Evolutionary conservation across 2,888 invertebrate genomes (phyloP).

Genomic region (Aphidoletes aphidimyza): DNA sequence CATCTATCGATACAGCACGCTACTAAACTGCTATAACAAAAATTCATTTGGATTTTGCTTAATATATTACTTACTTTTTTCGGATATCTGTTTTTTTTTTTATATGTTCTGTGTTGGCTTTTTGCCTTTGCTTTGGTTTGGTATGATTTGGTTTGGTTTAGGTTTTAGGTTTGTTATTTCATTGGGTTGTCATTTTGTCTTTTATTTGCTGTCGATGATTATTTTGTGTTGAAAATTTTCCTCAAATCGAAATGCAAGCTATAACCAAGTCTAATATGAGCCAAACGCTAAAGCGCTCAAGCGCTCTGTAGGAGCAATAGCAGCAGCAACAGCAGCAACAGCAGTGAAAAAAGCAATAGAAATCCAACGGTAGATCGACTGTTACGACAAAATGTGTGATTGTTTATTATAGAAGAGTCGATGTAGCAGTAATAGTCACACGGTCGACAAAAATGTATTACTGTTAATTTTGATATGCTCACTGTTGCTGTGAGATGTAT

Average conservation of each 20-base stretch:
- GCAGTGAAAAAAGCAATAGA: background rate
- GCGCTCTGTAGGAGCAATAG: too few species aligned
- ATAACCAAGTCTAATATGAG: background rate
- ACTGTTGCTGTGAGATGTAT: slow-evolving; percentile 49
- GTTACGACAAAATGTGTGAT: slow-evolving; percentile 6
- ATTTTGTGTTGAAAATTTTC: background rate
- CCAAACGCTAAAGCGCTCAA: too few species aligned
- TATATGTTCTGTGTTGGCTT: background rate
- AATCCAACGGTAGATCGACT: slow-evolving; percentile 29
- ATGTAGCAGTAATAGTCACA: background rate
- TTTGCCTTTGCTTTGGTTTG: background rate
- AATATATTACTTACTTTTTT: slow-evolving; percentile 32
- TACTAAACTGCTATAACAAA: slow-evolving; percentile 16
- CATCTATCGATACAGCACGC: background rate
- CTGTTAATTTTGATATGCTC: slow-evolving; percentile 49
- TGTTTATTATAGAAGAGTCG: slow-evolving; percentile 31
- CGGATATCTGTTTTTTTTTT: background rate
- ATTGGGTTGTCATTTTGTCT: slow-evolving; percentile 28
- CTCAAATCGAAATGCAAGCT: background rate
- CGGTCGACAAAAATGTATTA: slow-evolving; percentile 51
- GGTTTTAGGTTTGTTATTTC: background rate
- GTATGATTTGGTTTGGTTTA: background rate
- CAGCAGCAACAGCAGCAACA: too few species aligned
- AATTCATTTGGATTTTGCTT: slow-evolving; percentile 15
- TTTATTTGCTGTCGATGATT: background rate